Base-by-base conservation (phyloP, 2,888 invertebrate genomes). In the Apotomis turbidana region DNA sequence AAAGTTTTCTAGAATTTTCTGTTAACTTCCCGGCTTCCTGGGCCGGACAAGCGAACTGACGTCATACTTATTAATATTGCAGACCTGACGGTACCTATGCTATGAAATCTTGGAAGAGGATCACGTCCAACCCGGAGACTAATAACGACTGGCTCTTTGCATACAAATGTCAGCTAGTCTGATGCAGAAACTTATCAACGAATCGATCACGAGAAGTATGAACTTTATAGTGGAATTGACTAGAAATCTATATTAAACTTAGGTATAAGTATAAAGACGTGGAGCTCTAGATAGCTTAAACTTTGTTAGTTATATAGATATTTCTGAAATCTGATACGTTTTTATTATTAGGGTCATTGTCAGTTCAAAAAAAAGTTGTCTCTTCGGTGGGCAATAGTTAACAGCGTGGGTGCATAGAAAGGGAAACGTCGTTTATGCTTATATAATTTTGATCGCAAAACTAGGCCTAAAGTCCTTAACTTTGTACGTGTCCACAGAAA, bases 61-160 rank as follows among this genome's bases (percentile, higher is more conserved):
- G 44, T 64, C 15, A 41, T 8, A 13, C 51, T 60, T 52, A 60
- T 66, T 63, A 57, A 59, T 59, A 70, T 10, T 41, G 62, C 62
- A 51, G 38, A 46, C 61, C 46, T 36, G 57, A 15, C 41, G 44
- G 52, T 12, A 60, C 41, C 68, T 41, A 9, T 38, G 38, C 57
- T 13, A 6, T 63, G 49, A 46, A 55, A 71, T 70, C 38, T 71
- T 61, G 46, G 54, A 57, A 55, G 60, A 58, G 38, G 15, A 62
- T 71, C 55, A 72, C 71, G 51, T 68, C 46, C 62, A 68, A 68
- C 68, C 46, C 41, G 6, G 13, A 71, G 52, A 63, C 63, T 63
- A 58, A 72, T 68, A 68, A 62, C 27, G 63, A 68, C 68, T 44
- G 27, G 68, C 62, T 62, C 57, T 62, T 57, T 60, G 71, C 68